Evolutionary conservation across 1,140 invertebrate genomes (phyloP).

Genomic region (Pachyrhynchus sulphureomaculatus): DNA sequence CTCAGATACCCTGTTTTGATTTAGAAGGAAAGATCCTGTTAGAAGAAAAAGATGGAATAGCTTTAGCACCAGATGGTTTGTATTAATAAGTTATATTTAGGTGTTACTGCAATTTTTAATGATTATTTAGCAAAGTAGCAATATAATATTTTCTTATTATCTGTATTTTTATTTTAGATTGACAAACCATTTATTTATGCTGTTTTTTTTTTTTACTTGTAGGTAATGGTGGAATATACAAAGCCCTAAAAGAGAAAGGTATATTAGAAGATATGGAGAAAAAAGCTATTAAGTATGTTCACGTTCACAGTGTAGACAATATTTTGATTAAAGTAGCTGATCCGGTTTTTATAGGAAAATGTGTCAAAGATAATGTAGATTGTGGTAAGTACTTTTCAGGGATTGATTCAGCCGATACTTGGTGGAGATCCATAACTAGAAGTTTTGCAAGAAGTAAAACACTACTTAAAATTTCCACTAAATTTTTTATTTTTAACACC

Average conservation of each 20-base stretch:
- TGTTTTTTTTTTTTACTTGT: no score
- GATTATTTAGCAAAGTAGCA: no score
- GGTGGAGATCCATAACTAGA: no score
- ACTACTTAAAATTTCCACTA: no score
- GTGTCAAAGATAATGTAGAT: slow-evolving; percentile 82
- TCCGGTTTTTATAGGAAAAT: slow-evolving; percentile 95
- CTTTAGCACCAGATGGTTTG: slow-evolving; percentile 88
- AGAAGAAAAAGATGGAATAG: slow-evolving; percentile 74
- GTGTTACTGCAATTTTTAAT: no score
- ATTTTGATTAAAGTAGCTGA: slow-evolving; percentile 98
- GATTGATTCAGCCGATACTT: no score
- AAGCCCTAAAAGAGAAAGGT: slow-evolving; percentile 72
- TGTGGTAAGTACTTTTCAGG: slow-evolving; percentile 53
- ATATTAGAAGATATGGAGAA: slow-evolving; percentile 82
- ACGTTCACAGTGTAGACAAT: slow-evolving; percentile 98
- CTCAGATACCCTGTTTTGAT: slow-evolving; percentile 89
- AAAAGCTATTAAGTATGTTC: slow-evolving; percentile 84
- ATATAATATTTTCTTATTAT: no score
- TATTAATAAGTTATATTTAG: no score
- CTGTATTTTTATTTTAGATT: no score
- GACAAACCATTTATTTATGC: no score
- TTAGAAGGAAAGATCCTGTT: slow-evolving; percentile 94
- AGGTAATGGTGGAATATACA: slow-evolving; percentile 91
- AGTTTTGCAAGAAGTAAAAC: no score
- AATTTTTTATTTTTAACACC: no score